Evolutionary conservation across 1,140 invertebrate genomes (phyloP).

Genomic region (Drosophila dunni): DNA sequence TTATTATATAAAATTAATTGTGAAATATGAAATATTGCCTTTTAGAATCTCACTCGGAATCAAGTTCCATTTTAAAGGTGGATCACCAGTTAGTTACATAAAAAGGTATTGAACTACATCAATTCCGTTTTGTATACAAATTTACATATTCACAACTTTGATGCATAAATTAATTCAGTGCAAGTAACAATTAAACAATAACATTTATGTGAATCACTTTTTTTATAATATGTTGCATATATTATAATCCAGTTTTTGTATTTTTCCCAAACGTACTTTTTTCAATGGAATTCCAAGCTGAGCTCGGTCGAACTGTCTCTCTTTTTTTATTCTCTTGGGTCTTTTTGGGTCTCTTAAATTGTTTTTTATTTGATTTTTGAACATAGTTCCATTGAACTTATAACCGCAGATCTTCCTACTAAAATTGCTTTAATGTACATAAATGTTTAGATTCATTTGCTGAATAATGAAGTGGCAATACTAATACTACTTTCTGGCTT

Average conservation of each 20-base stretch:
- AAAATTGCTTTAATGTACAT: not conserved
- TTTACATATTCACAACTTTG: not conserved
- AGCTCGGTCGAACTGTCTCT: not conserved
- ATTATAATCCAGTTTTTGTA: not conserved
- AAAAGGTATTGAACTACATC: not conserved
- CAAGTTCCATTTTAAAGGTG: not conserved
- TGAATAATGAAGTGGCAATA: not conserved
- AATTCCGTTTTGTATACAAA: not conserved
- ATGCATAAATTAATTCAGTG: not conserved
- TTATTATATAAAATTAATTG: not conserved
- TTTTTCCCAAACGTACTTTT: not conserved
- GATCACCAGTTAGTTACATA: not conserved
- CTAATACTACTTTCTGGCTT: not conserved
- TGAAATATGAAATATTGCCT: not conserved
- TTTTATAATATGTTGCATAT: not conserved
- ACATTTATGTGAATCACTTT: slow-evolving; percentile 11
- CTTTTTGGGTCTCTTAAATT: not conserved
- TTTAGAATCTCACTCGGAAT: not conserved
- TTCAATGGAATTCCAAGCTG: not conserved
- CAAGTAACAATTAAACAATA: not conserved
- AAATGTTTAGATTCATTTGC: slow-evolving; percentile 6
- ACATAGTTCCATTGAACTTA: too few relatives aligned
- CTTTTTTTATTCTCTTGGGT: not conserved
- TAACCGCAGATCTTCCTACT: too few relatives aligned
- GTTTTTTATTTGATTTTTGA: not conserved